Base-by-base conservation (phyloP, 2,888 invertebrate genomes). In the Synanthedon tipuliformis region DNA sequence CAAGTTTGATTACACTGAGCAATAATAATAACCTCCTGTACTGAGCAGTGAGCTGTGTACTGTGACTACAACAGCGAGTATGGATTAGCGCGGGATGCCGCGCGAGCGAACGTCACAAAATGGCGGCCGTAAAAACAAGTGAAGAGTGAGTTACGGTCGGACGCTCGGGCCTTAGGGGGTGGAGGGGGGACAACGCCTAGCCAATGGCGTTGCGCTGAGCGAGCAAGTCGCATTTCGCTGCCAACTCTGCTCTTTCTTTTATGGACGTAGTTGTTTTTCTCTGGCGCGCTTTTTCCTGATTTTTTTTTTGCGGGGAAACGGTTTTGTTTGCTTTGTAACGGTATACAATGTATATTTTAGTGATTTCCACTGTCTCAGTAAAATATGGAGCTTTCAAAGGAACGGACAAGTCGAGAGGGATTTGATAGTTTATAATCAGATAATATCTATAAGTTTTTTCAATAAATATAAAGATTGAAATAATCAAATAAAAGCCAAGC, bases 51-150 rank as follows among this genome's bases (percentile, higher is more conserved):
- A 34, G 10, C 34, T 34, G 34, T 34, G 34, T 34, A 34, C 10
- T 34, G 34, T 34, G 34, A 34, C 34, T 34, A 34, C 34, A 27
- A 7, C 27, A 23, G 23, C 4, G 34, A 10, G 74, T 75, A 75
- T 79, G 81, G 78, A 80, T 82, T 81, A 80, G 78, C 77, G 75
- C 76, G 79, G 74, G 75, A 75, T 75, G 83, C 79, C 79, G 76
- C 73, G 79, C 79, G 72, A 71, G 79, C 80, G 78, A 82, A 83
- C 86, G 87, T 86, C 86, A 87, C 86, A 87, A 87, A 83, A 87
- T 87, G 86, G 86, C 86, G 78, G 84, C 85, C 81, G 78, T 87
- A 86, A 86, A 82, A 86, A 80, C 87, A 85, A 87, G 86, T 84
- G 86, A 87, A 87, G 79, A 84, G 87, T 85, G 87, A 86, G 87